Base-by-base conservation (phyloP, 1,140 invertebrate genomes). In the Ptiloglossa arizonensis region DNA sequence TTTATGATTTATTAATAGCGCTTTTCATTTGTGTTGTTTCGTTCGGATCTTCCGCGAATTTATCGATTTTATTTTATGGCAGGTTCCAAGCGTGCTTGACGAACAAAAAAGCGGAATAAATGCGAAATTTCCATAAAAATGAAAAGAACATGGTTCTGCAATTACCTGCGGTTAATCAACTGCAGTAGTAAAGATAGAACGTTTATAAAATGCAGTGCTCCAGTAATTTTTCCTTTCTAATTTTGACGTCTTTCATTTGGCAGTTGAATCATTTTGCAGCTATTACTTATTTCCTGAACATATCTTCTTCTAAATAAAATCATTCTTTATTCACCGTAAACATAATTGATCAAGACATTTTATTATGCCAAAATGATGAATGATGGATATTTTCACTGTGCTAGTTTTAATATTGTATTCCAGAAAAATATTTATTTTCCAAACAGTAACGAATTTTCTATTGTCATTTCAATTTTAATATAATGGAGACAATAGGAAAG, bases 61-160 rank as follows among this genome's bases (percentile, higher is more conserved):
- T 44, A 64, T 54, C 48, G 46, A 66, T n/a, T 73, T 41, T 41
- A 17, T 56, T 64, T 29, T 19, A 54, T 29, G 48, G n/a, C 38
- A 73, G 24, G 54, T 73, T 54, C 41, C 6, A 66, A 54, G 64
- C 17, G 0, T 41, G 48, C 19, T 29, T 19, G 9, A 27, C 19
- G 19, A 17, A 73, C 44, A 41, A 52, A 63, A 63, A 52, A 22
- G 17, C 6, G 1, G 15, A 15, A 52, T 27, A 17, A 50, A 48
- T 50, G 32, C 41, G 17, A 48, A 72, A 63, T 72, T 72, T 72
- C 22, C 57, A 41, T 50, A 32, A 29, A 72, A 72, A 63, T 63
- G 17, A 38, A 9, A 57, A 5, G 32, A 5, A 63, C 11, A 13
- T 0, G 29, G 17, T n/a, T 38, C 15, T 38, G 29, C 38, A 63